Percentiles rank a stretch among this genome's conserved stretches.
phyloP scores from a whole-genome alignment of 2,888 invertebrate species.

The Sminthurinus aureus region DNA sequence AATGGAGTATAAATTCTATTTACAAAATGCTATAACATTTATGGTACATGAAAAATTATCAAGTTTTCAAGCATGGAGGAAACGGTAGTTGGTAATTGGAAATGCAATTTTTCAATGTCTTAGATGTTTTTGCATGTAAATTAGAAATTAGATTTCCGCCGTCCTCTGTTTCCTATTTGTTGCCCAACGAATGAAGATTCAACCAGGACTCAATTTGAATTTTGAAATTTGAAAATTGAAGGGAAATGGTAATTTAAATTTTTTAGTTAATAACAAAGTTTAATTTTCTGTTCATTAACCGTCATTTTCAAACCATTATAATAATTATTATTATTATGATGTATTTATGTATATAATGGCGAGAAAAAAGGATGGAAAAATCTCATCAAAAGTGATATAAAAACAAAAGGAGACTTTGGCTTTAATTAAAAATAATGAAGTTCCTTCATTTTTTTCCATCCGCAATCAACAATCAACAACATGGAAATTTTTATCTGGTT shows the following conservation, averaged over 20 bases:
- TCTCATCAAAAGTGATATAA: neutral
- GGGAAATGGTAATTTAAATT: no score
- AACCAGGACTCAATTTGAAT: no score
- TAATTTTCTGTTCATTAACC: no score
- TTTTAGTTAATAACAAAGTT: no score
- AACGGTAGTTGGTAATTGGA: no score
- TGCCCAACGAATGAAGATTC: no score
- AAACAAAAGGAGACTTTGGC: neutral
- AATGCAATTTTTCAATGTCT: neutral
- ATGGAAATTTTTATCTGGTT: neutral
- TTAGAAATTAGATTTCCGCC: no score
- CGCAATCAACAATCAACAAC: neutral
- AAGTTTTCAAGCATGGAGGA: no score
- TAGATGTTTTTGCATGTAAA: neutral
- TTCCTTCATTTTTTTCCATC: neutral
- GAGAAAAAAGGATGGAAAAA: conserved; percentile 3
- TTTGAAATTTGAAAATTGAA: no score
- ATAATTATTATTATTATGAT: no score
- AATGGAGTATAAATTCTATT: neutral
- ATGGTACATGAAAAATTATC: neutral
- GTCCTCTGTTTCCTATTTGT: no score
- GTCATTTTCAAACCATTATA: no score
- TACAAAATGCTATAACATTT: neutral
- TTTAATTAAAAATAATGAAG: conserved; percentile 36
- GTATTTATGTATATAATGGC: neutral